Conservation (phyloP, 2,797 vertebrate species). For the Rhadinocentrus ornatus region DNA sequence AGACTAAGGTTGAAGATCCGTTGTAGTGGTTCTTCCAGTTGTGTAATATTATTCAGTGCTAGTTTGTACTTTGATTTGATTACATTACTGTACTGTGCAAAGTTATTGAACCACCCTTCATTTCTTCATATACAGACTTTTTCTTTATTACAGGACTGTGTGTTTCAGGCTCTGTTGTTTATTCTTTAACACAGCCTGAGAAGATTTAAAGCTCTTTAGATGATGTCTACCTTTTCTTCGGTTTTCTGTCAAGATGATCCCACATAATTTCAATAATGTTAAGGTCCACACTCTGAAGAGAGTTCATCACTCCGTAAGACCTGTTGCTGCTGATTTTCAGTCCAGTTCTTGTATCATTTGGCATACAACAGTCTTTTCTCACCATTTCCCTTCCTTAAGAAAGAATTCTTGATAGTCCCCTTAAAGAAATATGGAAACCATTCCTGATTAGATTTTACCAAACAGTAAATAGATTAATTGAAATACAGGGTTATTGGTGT, state of each 20-base stretch:
- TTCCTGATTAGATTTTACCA: not conserved
- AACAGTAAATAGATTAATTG: not conserved
- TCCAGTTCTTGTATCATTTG: not conserved
- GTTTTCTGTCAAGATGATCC: not conserved
- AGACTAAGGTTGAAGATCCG: too few species aligned
- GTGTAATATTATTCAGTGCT: too few species aligned
- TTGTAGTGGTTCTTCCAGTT: too few species aligned
- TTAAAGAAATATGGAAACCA: not conserved
- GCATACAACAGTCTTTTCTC: not conserved
- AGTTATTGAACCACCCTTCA: too few species aligned
- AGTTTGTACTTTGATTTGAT: too few species aligned
- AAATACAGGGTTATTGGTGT: not conserved
- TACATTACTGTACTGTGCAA: too few species aligned
- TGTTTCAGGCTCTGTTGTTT: too few species aligned
- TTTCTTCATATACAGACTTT: too few species aligned
- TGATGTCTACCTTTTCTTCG: not conserved
- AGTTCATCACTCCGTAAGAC: not conserved
- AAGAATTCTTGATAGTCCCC: not conserved
- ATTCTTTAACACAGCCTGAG: too few species aligned
- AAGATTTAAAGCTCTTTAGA: not conserved
- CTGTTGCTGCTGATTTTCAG: not conserved
- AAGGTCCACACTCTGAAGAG: not conserved
- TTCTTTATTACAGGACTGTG: too few species aligned
- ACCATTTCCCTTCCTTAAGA: not conserved
- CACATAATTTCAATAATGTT: not conserved